A percentile compares a stretch with the other conserved stretches of the same genome.
Evolutionary conservation across 2,113 vertebrate species (phyloP).

Genomic region (Pelmatolapia mariae): DNA sequence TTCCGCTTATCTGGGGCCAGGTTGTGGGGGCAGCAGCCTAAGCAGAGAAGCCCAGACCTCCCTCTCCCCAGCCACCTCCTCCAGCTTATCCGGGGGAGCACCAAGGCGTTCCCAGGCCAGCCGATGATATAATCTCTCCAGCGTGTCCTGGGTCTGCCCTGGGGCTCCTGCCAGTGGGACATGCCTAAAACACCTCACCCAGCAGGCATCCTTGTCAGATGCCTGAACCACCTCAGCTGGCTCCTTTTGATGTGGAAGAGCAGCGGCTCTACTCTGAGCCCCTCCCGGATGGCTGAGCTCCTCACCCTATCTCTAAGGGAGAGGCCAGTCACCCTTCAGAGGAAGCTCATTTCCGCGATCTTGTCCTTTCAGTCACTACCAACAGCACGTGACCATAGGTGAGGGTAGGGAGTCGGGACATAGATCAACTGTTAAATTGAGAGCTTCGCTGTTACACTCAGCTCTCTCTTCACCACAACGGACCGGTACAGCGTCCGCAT

Average conservation of each 20-base stretch:
- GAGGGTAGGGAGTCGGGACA: rapidly evolving
- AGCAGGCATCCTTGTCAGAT: background rate
- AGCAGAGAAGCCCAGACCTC: rapidly evolving
- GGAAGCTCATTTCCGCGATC: rapidly evolving
- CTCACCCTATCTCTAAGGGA: rapidly evolving
- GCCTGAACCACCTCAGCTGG: rapidly evolving
- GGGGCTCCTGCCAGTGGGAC: background rate
- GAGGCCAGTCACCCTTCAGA: rapidly evolving
- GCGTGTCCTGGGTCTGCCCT: rapidly evolving
- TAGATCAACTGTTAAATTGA: rapidly evolving
- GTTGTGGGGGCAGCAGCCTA: rapidly evolving
- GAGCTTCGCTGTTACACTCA: background rate
- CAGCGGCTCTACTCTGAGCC: background rate
- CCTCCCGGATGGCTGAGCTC: rapidly evolving
- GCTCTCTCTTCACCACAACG: rapidly evolving
- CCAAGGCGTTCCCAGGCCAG: background rate
- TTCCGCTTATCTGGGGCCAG: rapidly evolving
- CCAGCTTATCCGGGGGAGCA: rapidly evolving
- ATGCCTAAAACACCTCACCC: background rate
- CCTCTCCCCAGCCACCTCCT: background rate
- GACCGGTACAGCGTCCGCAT: rapidly evolving
- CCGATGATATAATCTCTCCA: rapidly evolving
- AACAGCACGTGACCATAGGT: background rate
- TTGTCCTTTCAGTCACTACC: background rate
- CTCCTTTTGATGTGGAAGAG: rapidly evolving